These are phyloP conservation scores for Lottia scabra DNA, from an alignment of 2,888 invertebrate species.

Conservation along the genomic window DNA sequence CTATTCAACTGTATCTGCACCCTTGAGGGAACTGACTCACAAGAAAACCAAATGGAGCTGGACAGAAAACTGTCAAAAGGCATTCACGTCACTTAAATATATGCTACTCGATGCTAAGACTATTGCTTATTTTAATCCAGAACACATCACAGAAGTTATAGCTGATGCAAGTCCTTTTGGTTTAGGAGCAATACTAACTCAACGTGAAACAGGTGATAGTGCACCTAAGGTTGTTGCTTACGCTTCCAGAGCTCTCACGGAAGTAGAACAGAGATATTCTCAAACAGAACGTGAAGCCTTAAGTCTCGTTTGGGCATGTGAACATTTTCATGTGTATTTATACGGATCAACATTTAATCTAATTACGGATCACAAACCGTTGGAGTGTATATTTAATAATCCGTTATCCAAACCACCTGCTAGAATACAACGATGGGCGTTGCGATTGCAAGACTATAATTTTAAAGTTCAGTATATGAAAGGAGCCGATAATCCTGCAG, in stretches of 20 bases:
- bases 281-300: conserved; percentile 39
- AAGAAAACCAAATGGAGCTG: background rate
- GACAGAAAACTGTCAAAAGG: conserved; percentile 27
- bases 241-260: conserved; percentile 31
- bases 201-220: conserved; percentile 17
- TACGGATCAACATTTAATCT: conserved; percentile 24
- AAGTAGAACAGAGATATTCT: conserved; percentile 28
- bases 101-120: conserved; percentile 15
- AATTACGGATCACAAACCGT: background rate
- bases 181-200: conserved; percentile 28
- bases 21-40: background rate
- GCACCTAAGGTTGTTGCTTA: conserved; percentile 24
- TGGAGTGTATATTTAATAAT: background rate
- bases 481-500: conserved; percentile 41
- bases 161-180: conserved; percentile 33
- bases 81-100: conserved; percentile 24
- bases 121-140: conserved; percentile 26
- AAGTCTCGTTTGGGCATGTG: conserved; percentile 40
- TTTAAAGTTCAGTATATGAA: conserved; percentile 31
- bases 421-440: conserved; percentile 35
- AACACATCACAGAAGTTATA: conserved; percentile 26
- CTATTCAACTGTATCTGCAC: background rate
- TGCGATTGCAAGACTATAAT: conserved; percentile 31
- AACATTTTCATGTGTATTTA: conserved; percentile 41
- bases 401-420: conserved; percentile 37